Base-by-base conservation (phyloP, 2,797 vertebrate genomes). In the Cichlasoma orientale region DNA sequence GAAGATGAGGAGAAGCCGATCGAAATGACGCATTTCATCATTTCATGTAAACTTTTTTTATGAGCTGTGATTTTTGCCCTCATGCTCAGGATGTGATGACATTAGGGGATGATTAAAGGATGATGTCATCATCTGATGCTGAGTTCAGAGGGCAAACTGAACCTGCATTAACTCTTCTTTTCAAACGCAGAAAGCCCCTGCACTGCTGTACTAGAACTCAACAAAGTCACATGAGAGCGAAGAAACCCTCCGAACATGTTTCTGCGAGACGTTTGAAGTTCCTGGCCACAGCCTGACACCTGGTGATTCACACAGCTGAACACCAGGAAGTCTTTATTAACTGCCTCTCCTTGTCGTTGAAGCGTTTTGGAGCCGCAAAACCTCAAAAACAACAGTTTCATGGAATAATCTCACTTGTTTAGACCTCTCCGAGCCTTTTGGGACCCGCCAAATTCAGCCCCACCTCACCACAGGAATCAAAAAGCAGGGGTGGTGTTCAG, bases 261-360 rank as follows among this genome's bases (percentile, higher is more conserved):
- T 89, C 27, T 90, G 80, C 70, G 84, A 87, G 79, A 82, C 53
- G 79, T 90, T 92, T 94, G 89, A 36, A 82, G 27, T 88, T 75
- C 78, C 71, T 73, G 47, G 82, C 84, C 83, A 55, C 88, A 88
- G 79, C 75, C 83, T 89, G 88, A 80, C 95, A 95, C 91, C 95
- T 95, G 95, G 74, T 78, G 89, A 89, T 91, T 88, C 89, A 90
- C 87, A 56, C 94, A 91, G 91, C 92, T 92, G 92, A 95, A 86
- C 80, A 90, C 88, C 85, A 96, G 96, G 95, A 96, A 96, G 95
- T 95, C 90, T 88, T 19, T 23, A 86, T 91, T 93, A 96, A 96
- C 95, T 91, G 93, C 93, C 93, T 92, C 68, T 85, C 72, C 83
- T 93, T 94, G 94, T 94, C 82, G 92, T 88, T 83, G 71, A 54